phyloP scores from a whole-genome alignment of 2,113 vertebrate species.

The Ochotona princeps region DNA sequence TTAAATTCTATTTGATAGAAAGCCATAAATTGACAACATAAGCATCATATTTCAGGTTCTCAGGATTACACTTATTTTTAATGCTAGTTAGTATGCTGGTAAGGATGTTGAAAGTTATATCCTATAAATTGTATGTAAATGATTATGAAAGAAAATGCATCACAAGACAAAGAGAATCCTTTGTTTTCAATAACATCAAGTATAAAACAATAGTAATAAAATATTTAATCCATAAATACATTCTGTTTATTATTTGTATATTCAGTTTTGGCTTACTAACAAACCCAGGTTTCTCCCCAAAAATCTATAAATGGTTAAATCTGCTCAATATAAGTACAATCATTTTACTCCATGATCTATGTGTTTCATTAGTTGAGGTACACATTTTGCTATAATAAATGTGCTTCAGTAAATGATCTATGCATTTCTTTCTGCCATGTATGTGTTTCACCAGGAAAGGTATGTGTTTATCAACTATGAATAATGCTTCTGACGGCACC shows the following conservation, averaged over 20 bases:
- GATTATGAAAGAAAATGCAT: not conserved
- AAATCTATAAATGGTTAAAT: constrained; percentile 83
- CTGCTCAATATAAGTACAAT: constrained; percentile 81
- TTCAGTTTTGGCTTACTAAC: constrained; percentile 29
- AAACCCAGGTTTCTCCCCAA: constrained; percentile 73
- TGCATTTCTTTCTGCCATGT: constrained; percentile 87
- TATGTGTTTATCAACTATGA: constrained; percentile 89
- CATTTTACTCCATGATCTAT: constrained; percentile 89
- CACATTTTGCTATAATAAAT: constrained; percentile 86
- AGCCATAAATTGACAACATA: constrained; percentile 73
- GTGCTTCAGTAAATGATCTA: constrained; percentile 88
- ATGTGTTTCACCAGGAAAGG: constrained; percentile 88
- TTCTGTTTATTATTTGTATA: constrained; percentile 23
- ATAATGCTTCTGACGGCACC: constrained; percentile 85
- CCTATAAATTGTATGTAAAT: constrained; percentile 32
- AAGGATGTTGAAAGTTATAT: not conserved
- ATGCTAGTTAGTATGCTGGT: not conserved
- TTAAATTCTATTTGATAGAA: constrained; percentile 79
- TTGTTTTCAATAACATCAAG: constrained; percentile 28
- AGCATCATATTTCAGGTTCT: constrained; percentile 59
- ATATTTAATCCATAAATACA: constrained; percentile 38
- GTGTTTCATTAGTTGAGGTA: constrained; percentile 89
- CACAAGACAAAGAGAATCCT: not conserved
- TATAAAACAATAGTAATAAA: constrained; percentile 25
- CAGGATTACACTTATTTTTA: not conserved